phyloP scores from a whole-genome alignment of 1,140 invertebrate species.

The Psix sp. region DNA sequence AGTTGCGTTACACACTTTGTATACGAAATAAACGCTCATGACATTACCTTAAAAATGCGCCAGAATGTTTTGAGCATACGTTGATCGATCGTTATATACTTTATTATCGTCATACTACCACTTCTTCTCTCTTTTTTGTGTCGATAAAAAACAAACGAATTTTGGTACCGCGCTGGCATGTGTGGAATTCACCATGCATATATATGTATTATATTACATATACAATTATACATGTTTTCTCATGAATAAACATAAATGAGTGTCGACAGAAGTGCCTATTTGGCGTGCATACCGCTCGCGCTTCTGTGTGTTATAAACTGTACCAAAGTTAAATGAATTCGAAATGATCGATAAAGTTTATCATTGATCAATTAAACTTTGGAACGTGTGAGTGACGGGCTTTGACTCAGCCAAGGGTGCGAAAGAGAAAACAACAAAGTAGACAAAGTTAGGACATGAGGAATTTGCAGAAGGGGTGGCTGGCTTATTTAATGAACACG shows the following conservation, averaged over 20 bases:
- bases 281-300: conserved; percentile 50
- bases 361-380: conserved; percentile 79
- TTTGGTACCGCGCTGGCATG: neutral
- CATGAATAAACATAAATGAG: conserved; percentile 56
- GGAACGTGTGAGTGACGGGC: conserved; percentile 76
- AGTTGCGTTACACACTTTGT: conserved; percentile 35
- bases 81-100: conserved; percentile 19
- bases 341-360: conserved; percentile 79
- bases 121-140: neutral
- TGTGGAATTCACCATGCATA: neutral
- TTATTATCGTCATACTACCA: too few relatives aligned
- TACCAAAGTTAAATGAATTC: conserved; percentile 77
- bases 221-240: conserved; percentile 33
- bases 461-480: conserved; percentile 64
- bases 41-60: conserved; percentile 39
- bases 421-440: conserved; percentile 50
- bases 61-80: conserved; percentile 26
- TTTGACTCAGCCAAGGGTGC: conserved; percentile 63
- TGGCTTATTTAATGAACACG: conserved; percentile 74
- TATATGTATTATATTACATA: conserved; percentile 1
- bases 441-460: conserved; percentile 44
- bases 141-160: neutral
- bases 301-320: conserved; percentile 70
- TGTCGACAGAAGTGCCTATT: conserved; percentile 35
- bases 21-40: conserved; percentile 20